Base-by-base conservation (phyloP, 64 coral and sea anemone genomes). In the Platygyra sinensis region DNA sequence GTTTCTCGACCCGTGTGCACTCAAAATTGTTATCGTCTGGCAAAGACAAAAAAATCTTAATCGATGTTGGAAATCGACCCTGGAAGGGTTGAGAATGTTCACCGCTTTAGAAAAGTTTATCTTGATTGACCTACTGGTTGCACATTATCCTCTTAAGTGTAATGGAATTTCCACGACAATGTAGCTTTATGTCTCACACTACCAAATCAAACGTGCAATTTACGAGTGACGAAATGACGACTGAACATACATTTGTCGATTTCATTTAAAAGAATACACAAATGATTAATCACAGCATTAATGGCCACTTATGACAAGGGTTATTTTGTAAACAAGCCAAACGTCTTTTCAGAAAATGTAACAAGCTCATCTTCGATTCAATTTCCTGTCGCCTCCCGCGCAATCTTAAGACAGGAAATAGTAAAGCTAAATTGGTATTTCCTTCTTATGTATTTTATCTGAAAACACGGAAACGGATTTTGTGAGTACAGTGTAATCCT, bases 31-130 rank as follows among this genome's bases (percentile, higher is more conserved):
- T 57, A 57, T 57, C 22, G 28, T 65, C 6, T 30, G 52, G 19
- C 30, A 65, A 33, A 0, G 80, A 85, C 22, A 46, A 71, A 8
- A 13, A 13, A 1, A 42, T 15, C 10, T 46, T 46, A 10, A 31
- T 65, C 32, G 6, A 18, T 63, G 0, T 16, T 36, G 11, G 17
- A 14, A 76, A 76, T 24, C 42, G 36, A 69, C 65, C 22, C 25
- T n/a, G 22, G 29, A 15, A 16, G 24, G 81, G 62, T 51, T 85
- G 69, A 85, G 30, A 71, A 72, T 85, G 36, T 85, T 85, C 42
- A 28, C n/a, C 39, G 5, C n/a, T 22, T 85, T 62, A 19, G 8
- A 69, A n/a, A 71, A 50, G 62, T 85, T 85, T 69, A 69, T 71
- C 63, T 38, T 64, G 30, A 18, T 85, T 83, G 60, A 67, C 80